Base-by-base conservation (phyloP, 2,888 invertebrate species). In the Melinopterus prodromus region DNA sequence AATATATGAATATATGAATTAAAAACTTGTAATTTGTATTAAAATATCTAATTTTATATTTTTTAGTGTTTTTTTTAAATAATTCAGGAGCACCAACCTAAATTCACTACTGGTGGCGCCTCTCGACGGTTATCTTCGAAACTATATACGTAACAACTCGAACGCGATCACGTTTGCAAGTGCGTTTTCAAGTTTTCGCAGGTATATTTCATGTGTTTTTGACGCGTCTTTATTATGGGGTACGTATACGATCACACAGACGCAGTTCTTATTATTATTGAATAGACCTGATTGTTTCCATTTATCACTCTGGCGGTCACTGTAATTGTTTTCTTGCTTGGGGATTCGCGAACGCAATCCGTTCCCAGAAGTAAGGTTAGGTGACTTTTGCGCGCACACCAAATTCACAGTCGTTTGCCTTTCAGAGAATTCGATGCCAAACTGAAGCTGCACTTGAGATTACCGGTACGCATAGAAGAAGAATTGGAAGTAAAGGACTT, bases 401-500 rank as follows among this genome's bases (percentile, higher is more conserved):
- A n/a, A 70, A 14, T n/a, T n/a, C 14, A 70, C 70, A 15, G 14
- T 15, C 3, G 16, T 71, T 71, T 71, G 16, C n/a, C 71, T 53
- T 53, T 9, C 77, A 79, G 72, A 71, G 79, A 71, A 38, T 71
- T 69, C 82, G 82, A 82, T 75, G 82, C 83, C 7, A 80, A 83
- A 70, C 72, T 84, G 78, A 86, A 84, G 81, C 82, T 88, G 70
- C 87, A 87, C 80, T 79, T 88, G 78, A 85, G 87, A 80, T 84
- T 88, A 77, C 88, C 88, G 6, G 81, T 86, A 16, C 86, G 84
- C 83, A 87, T 87, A 69, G 81, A 81, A 70, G 86, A 87, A 81
- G 85, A 86, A 79, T 80, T 85, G 72, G 85, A 87, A 81, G 84
- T 88, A 69, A 85, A 84, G 80, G 84, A 86, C 71, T 82, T 88